Percentiles rank a stretch among this genome's conserved stretches.
Conservation (phyloP, 2,797 vertebrate genomes). For the Sebastes hopkinsi region DNA sequence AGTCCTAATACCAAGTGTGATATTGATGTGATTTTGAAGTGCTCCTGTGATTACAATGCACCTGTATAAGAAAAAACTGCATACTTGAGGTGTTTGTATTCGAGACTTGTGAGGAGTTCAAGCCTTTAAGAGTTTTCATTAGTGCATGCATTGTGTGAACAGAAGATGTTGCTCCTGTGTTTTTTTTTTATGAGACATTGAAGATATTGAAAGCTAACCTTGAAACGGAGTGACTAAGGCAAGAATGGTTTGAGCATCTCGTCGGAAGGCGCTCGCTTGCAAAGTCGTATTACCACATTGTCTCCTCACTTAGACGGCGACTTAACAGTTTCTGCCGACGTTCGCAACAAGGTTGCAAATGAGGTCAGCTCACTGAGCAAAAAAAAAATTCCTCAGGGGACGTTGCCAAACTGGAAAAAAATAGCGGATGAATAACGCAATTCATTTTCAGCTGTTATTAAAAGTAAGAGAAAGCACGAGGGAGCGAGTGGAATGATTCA, state of each 20-base stretch:
- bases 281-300: neutral
- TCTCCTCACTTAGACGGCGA: conserved; percentile 6
- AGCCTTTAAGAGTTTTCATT: neutral
- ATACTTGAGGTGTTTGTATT: neutral
- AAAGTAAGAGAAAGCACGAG: conserved; percentile 12
- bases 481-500: conserved; percentile 12
- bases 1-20: neutral
- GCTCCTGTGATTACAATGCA: neutral
- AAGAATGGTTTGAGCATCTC: neutral
- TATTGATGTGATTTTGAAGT: neutral
- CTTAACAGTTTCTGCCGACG: conserved; percentile 18
- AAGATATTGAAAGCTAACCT: conserved; percentile 26
- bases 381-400: conserved; percentile 8
- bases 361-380: conserved; percentile 38
- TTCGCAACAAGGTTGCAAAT: conserved; percentile 50
- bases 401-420: conserved; percentile 18
- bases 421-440: conserved; percentile 7
- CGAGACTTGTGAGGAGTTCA: neutral
- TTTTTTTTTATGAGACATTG: neutral
- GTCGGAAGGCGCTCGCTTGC: neutral
- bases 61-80: neutral
- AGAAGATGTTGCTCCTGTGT: neutral
- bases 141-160: neutral
- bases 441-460: conserved; percentile 27
- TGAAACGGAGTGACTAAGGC: conserved; percentile 2